A percentile compares a stretch with the other conserved stretches of the same genome.
Evolutionary conservation across 2,113 vertebrate species (phyloP).

Genomic region (Cololabis saira): DNA sequence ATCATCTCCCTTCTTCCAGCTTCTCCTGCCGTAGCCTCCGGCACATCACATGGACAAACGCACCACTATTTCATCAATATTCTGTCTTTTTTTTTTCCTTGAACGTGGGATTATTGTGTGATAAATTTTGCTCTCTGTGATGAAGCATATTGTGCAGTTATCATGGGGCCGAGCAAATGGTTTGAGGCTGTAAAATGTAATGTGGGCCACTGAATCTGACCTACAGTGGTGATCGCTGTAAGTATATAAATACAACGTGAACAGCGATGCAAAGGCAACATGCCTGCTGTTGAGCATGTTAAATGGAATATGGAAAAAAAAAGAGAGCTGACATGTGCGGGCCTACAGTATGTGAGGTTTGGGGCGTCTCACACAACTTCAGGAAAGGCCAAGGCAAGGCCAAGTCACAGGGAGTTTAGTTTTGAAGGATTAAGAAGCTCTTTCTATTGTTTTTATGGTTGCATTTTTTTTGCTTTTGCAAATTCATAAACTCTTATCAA

Average conservation of each 20-base stretch:
- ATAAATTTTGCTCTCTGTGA: constrained; percentile 66
- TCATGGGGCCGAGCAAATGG: constrained; percentile 54
- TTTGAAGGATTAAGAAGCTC: neutral
- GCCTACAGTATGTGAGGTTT: neutral
- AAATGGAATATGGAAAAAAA: neutral
- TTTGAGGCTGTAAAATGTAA: constrained; percentile 55
- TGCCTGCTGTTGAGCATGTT: constrained; percentile 2
- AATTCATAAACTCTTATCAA: constrained; percentile 45
- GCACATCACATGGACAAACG: constrained; percentile 67
- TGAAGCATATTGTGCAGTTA: constrained; percentile 50
- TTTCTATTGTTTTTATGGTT: neutral
- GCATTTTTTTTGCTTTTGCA: neutral
- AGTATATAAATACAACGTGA: constrained; percentile 36
- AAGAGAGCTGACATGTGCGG: neutral
- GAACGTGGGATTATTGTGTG: constrained; percentile 53
- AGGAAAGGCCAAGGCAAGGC: neutral
- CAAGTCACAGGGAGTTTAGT: neutral
- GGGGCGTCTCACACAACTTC: neutral
- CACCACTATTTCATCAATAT: constrained; percentile 75
- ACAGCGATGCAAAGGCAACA: constrained; percentile 11
- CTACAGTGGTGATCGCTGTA: constrained; percentile 18
- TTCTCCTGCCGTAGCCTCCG: constrained; percentile 64
- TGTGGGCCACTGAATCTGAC: constrained; percentile 41
- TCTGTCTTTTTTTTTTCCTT: constrained; percentile 62
- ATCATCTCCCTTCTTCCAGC: constrained; percentile 77